A percentile compares a stretch with the other conserved stretches of the same genome.
Evolutionary conservation across 2,113 vertebrate genomes (phyloP).

Genomic region (Sterrhoptilus dennistouni): DNA sequence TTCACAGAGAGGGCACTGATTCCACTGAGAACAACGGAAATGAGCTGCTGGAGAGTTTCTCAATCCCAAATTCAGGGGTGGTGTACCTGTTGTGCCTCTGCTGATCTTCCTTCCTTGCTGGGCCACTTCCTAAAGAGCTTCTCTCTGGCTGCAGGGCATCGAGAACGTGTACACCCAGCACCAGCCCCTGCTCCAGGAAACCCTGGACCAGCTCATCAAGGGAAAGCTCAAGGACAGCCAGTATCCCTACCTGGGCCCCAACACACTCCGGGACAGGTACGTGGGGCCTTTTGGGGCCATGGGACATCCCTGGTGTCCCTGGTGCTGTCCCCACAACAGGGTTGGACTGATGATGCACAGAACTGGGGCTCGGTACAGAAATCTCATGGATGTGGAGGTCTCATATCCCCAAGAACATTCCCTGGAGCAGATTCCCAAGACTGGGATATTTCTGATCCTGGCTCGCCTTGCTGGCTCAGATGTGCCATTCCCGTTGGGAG

Average conservation of each 20-base stretch:
- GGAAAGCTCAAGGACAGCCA: constrained; percentile 91
- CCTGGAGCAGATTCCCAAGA: background rate
- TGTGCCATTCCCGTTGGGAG: background rate
- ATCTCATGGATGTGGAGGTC: background rate
- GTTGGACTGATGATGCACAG: background rate
- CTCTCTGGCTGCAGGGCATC: constrained; percentile 78
- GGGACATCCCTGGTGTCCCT: background rate
- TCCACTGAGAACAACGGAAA: rapidly evolving
- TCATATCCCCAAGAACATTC: background rate
- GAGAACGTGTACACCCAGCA: constrained; percentile 97
- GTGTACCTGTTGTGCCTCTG: background rate
- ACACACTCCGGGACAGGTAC: constrained; percentile 82
- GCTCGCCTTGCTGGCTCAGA: background rate
- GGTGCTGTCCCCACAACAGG: rapidly evolving
- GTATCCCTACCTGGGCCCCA: constrained; percentile 93
- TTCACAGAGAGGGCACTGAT: background rate
- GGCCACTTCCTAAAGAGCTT: background rate
- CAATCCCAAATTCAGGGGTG: background rate
- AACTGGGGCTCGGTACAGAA: background rate
- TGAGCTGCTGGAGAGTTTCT: background rate
- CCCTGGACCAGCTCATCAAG: constrained; percentile 94
- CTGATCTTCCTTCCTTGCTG: background rate
- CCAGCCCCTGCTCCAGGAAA: constrained; percentile 91
- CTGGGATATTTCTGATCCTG: background rate
- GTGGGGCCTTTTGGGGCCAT: background rate